A percentile compares a stretch with the other conserved stretches of the same genome.
phyloP scores from a whole-genome alignment of 1,140 invertebrate species.

The Meteorus sp. region DNA sequence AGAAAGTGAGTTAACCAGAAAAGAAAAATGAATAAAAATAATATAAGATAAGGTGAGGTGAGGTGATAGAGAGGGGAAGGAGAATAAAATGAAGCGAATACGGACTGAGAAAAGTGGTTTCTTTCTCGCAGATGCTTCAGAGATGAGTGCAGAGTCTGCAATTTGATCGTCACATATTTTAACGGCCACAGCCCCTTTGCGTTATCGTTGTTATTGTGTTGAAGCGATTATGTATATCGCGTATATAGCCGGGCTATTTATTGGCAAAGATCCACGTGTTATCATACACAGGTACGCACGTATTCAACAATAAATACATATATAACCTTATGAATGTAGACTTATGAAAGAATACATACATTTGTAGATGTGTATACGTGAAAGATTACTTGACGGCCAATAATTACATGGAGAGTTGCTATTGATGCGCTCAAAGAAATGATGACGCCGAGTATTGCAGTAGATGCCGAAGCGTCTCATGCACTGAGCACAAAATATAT shows the following conservation, averaged over 20 bases:
- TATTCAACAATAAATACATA: too few relatives aligned
- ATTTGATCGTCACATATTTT: constrained; percentile 28
- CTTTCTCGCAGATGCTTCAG: neutral
- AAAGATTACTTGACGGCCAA: too few relatives aligned
- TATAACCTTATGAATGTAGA: neutral
- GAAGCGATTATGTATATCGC: constrained; percentile 21
- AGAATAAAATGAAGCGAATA: neutral
- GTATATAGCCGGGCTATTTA: constrained; percentile 27
- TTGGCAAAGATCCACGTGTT: constrained; percentile 15
- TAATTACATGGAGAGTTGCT: too few relatives aligned
- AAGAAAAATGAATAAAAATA: too few relatives aligned
- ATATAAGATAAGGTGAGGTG: too few relatives aligned
- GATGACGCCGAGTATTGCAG: too few relatives aligned
- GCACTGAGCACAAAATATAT: too few relatives aligned
- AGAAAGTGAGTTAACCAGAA: constrained; percentile 7
- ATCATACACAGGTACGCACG: too few relatives aligned
- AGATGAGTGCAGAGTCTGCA: constrained; percentile 22
- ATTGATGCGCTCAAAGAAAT: too few relatives aligned
- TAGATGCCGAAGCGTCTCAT: too few relatives aligned
- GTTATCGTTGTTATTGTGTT: constrained; percentile 28
- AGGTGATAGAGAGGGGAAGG: neutral
- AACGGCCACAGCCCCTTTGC: neutral
- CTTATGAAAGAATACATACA: neutral
- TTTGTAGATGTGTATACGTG: too few relatives aligned
- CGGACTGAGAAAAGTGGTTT: neutral